Conservation (phyloP, 2,797 vertebrate genomes). For the Megaceryle alcyon region DNA sequence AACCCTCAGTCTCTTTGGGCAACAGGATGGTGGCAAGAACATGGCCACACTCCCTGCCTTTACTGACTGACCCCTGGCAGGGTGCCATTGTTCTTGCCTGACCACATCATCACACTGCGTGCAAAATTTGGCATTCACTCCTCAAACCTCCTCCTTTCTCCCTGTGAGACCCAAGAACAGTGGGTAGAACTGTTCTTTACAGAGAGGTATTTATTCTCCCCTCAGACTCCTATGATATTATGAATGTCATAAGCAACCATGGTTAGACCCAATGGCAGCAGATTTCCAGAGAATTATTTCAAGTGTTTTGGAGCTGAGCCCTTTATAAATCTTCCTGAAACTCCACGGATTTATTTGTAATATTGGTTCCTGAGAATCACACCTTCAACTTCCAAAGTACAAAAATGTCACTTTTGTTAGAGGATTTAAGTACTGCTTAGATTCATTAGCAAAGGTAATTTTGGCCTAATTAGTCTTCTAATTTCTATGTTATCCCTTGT, state of each 20-base stretch:
- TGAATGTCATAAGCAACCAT: not conserved
- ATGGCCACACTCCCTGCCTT: not conserved
- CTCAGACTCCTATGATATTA: not conserved
- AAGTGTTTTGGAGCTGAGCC: not conserved
- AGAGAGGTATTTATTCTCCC: not conserved
- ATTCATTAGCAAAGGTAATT: constrained; percentile 78
- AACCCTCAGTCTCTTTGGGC: not conserved
- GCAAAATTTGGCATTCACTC: not conserved
- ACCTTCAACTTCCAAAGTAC: not conserved
- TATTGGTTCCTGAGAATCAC: not conserved
- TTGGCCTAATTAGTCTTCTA: constrained; percentile 73
- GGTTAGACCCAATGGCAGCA: not conserved
- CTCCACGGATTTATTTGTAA: not conserved
- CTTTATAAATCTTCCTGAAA: not conserved
- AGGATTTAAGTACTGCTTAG: constrained; percentile 64
- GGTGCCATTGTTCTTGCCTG: rapidly evolving
- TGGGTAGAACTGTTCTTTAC: not conserved
- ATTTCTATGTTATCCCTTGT: constrained; percentile 73
- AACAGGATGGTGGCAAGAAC: not conserved
- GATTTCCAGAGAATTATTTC: not conserved
- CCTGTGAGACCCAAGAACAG: rapidly evolving
- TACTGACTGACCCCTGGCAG: rapidly evolving
- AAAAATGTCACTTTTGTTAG: constrained; percentile 36
- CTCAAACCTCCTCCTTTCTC: not conserved
- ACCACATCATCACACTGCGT: rapidly evolving